Conservation (phyloP, 2,888 invertebrate genomes). For the Lysandra coridon region DNA sequence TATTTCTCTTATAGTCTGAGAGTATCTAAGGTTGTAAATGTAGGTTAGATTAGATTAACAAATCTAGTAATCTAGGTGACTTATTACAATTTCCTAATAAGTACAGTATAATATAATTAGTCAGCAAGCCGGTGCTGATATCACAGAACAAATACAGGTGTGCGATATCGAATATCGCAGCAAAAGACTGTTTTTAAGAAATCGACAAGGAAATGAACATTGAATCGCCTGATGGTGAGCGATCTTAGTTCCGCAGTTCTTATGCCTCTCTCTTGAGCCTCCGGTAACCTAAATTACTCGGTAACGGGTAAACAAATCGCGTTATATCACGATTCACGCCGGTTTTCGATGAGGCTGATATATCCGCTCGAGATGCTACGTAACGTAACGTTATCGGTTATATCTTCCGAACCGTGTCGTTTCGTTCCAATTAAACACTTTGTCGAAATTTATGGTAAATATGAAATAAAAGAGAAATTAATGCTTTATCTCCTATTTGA, state of each 20-base stretch:
- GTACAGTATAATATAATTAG: conserved; percentile 7
- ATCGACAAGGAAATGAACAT: neutral
- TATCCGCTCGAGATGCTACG: neutral
- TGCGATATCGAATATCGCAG: conserved; percentile 12
- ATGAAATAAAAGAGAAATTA: no score
- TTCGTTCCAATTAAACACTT: neutral
- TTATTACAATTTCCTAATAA: neutral
- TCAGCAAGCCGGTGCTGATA: neutral
- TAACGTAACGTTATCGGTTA: neutral
- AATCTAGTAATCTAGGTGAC: neutral
- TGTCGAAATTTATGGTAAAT: no score
- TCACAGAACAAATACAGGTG: conserved; percentile 9
- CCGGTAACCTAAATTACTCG: neutral
- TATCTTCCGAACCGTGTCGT: neutral
- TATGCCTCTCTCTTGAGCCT: neutral
- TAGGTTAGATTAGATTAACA: neutral
- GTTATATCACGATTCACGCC: neutral
- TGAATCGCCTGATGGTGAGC: neutral
- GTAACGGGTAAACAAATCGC: neutral
- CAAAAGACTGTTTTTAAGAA: neutral
- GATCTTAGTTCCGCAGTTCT: neutral
- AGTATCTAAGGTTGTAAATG: neutral
- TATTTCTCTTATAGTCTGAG: neutral
- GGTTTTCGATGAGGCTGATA: neutral
- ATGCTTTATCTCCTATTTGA: no score